Base-by-base conservation (phyloP, 2,888 invertebrate genomes). In the Vanessa cardui region DNA sequence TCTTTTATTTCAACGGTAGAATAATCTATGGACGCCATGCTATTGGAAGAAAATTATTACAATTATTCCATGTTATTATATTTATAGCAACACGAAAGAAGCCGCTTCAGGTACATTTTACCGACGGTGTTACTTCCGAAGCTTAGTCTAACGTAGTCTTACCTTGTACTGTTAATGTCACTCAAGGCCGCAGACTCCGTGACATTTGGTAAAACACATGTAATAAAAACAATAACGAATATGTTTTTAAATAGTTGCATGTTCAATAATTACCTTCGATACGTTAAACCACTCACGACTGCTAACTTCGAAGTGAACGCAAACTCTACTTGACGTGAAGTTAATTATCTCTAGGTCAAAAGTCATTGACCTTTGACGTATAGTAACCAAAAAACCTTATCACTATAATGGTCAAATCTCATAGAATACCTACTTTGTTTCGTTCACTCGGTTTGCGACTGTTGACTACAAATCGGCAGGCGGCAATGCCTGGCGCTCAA, bases 1-100 rank as follows among this genome's bases (percentile, higher is more conserved):
- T 94, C 94, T 78, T 92, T 90, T 72, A 93, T 89, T 3, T 88
- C 81, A 70, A 94, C 85, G 60, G 80, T 78, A 8, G 74, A 69
- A 72, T 83, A 92, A 71, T 90, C 89, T n/a, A 91, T 74, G 0
- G 88, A 82, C 66, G 87, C 74, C 92, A 92, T 92, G 72, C 88
- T 90, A 21, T 26, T 18, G 2, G 20, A 49, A 20, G 26, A 50
- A 50, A 8, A 15, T 4, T 3, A 2, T 26, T 26, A 1, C 12
- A 3, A 1, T 12, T 9, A 39, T 39, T 39, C 39, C 12, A 39
- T 39, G 12, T 39, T 12, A 39, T 12, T 12, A 39, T 12, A 39
- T 39, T 12, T 12, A 39, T 39, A 12, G 2, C 0, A 39, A 39
- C 12, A 39, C 12, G 12, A 9, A 9, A 4, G 12, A 39, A 12